These are phyloP conservation scores for Latrodectus geometricus DNA, from an alignment of 1,140 invertebrate genomes.

Conservation along the genomic window DNA sequence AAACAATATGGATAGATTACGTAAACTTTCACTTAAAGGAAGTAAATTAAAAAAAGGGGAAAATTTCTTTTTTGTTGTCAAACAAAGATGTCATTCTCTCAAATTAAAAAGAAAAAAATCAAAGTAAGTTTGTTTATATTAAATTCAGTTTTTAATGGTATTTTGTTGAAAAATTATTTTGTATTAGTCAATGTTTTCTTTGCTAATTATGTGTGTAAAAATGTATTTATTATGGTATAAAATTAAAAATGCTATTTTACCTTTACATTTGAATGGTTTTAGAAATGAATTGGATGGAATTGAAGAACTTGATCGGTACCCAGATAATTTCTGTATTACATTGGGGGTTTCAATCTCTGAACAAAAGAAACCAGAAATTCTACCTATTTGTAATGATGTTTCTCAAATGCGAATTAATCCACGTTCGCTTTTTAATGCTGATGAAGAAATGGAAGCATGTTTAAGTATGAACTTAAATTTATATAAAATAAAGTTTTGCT, in stretches of 20 bases:
- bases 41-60: slow-evolving; percentile 26
- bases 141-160: not conserved
- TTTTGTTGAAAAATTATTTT: too few relatives aligned
- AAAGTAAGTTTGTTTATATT: slow-evolving; percentile 33
- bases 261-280: not conserved
- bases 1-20: not conserved
- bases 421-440: slow-evolving; percentile 80
- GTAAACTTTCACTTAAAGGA: slow-evolving; percentile 20
- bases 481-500: not conserved
- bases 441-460: slow-evolving; percentile 80
- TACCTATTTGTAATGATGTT: slow-evolving; percentile 77
- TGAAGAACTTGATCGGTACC: slow-evolving; percentile 83
- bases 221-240: too few relatives aligned
- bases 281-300: slow-evolving; percentile 84
- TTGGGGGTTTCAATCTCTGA: slow-evolving; percentile 81
- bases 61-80: slow-evolving; percentile 26
- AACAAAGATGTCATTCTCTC: slow-evolving; percentile 18
- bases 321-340: slow-evolving; percentile 79
- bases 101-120: slow-evolving; percentile 37
- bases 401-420: slow-evolving; percentile 72
- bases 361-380: slow-evolving; percentile 73
- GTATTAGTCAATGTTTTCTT: too few relatives aligned
- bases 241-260: not conserved
- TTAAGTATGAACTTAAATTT: slow-evolving; percentile 41
- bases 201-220: too few relatives aligned